These are phyloP conservation scores for Otis tarda DNA, from an alignment of 2,113 vertebrate genomes.

Conservation along the genomic window DNA sequence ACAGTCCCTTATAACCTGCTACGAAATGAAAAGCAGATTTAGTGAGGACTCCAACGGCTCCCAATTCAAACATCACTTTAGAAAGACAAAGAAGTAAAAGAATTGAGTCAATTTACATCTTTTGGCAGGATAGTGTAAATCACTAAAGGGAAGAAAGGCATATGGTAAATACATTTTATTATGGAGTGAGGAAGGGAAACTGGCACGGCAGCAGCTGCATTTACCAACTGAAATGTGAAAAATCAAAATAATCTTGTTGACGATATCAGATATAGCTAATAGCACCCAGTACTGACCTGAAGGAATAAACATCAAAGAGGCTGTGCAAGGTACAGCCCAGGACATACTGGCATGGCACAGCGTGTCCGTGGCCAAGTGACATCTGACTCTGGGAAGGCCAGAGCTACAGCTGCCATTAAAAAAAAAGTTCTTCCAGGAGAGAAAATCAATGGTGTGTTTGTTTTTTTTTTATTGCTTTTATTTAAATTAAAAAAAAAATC, in stretches of 20 bases:
- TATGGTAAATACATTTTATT: not conserved
- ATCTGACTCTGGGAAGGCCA: not conserved
- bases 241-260: not conserved
- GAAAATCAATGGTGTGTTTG: not conserved
- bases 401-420: not conserved
- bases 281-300: not conserved
- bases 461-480: not conserved
- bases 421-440: not conserved
- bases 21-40: constrained; percentile 18
- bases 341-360: not conserved
- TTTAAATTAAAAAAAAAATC: not conserved
- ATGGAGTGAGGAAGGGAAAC: not conserved
- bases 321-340: not conserved
- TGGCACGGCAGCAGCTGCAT: not conserved
- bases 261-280: not conserved
- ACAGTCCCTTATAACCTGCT: constrained; percentile 5
- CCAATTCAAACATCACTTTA: constrained; percentile 27
- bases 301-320: not conserved
- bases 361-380: fast-evolving
- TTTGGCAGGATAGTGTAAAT: not conserved
- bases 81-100: constrained; percentile 13
- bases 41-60: constrained; percentile 34
- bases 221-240: not conserved
- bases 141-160: not conserved
- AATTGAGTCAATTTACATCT: constrained; percentile 22